Evolutionary conservation across 2,797 vertebrate species (phyloP).

Genomic region (Manis javanica): DNA sequence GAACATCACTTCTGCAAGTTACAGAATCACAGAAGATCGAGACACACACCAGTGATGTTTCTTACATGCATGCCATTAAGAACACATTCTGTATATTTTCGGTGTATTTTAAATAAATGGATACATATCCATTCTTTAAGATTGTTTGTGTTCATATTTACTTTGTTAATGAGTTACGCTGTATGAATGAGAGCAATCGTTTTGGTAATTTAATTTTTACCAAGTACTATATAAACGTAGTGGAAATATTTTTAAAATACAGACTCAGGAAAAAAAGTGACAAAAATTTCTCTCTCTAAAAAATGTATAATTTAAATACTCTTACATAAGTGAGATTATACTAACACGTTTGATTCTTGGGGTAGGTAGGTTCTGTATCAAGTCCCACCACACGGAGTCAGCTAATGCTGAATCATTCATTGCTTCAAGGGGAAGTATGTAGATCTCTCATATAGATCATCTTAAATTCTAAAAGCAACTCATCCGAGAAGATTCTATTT

Average conservation of each 20-base stretch:
- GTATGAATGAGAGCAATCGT: not conserved
- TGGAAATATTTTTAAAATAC: not conserved
- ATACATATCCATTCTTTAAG: not conserved
- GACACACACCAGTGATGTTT: not conserved
- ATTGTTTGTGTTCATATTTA: not conserved
- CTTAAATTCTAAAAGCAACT: not conserved
- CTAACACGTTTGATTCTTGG: not conserved
- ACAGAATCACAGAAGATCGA: constrained; percentile 17
- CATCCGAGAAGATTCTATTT: not conserved
- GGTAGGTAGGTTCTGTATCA: not conserved
- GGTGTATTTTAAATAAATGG: not conserved
- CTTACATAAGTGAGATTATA: not conserved
- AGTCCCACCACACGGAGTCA: not conserved
- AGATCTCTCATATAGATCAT: not conserved
- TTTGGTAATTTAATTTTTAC: not conserved
- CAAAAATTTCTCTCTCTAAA: not conserved
- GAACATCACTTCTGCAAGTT: constrained; percentile 23
- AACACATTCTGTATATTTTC: not conserved
- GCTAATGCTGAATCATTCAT: not conserved
- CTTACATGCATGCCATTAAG: constrained; percentile 20
- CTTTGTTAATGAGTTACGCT: not conserved
- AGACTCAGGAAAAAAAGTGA: not conserved
- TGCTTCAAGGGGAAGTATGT: not conserved
- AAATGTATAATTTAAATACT: not conserved
- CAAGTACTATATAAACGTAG: not conserved